Evolutionary conservation across 1,140 invertebrate species (phyloP).

Genomic region (Cydia splendana): DNA sequence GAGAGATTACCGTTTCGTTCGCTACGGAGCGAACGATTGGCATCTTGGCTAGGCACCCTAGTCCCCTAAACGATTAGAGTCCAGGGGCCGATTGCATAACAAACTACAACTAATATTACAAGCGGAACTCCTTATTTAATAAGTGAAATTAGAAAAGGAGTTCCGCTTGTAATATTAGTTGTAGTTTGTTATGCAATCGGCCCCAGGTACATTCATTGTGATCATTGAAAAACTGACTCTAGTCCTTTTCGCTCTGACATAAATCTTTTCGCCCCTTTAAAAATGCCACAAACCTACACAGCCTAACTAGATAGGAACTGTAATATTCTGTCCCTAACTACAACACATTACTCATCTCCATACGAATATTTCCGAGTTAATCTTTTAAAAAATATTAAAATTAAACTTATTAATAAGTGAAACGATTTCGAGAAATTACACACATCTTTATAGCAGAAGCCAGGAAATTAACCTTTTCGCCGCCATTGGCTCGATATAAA

Average conservation of each 20-base stretch:
- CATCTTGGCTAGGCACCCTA: not conserved
- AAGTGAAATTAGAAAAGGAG: no score
- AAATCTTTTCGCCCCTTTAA: not conserved
- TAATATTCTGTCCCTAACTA: not conserved
- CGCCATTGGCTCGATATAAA: no score
- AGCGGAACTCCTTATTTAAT: no score
- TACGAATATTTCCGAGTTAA: not conserved
- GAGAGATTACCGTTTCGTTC: no score
- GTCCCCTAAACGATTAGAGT: not conserved
- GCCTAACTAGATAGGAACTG: not conserved
- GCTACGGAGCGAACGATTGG: no score
- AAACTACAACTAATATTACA: no score
- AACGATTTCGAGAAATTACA: not conserved
- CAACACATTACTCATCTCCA: not conserved
- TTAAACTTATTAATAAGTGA: not conserved
- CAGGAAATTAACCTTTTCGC: no score
- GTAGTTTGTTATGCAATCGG: no score
- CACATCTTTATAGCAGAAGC: not conserved
- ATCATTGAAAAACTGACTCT: not conserved
- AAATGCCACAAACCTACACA: constrained; percentile 1
- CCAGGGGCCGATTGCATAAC: no score
- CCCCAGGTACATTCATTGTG: not conserved
- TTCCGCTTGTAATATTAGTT: no score
- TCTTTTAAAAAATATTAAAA: not conserved
- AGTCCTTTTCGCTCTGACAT: no score